Base-by-base conservation (phyloP, 1,140 invertebrate genomes). In the Cephus cinctus region DNA sequence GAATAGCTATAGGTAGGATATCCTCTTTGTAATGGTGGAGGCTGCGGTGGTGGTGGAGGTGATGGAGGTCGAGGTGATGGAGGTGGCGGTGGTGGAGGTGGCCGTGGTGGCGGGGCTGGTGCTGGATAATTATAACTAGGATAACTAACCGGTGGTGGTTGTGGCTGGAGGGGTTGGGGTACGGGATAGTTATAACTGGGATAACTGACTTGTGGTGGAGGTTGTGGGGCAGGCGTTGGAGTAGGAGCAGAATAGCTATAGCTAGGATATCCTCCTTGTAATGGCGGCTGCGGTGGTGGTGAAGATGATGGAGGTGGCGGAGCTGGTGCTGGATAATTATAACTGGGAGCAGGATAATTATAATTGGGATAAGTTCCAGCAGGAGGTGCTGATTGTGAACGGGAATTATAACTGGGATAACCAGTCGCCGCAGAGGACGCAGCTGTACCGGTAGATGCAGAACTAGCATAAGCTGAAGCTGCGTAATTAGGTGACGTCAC, bases 121-220 rank as follows among this genome's bases (percentile, higher is more conserved):
- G 48, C 14, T 4, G 62, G 50, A 46, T 54, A 52, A 43, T 46
- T 54, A 43, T 41, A 41, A 18, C 51, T 50, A 19, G 39, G 44
- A 36, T 34, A 44, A 45, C 43, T 47, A 41, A 11, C 16, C 21
- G 46, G 48, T 23, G 52, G 45, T 20, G 40, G 50, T 2, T 47
- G 43, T 0, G 39, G 31, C 30, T 41, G 48, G 5, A 44, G 47
- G 6, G 52, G 54, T 2, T 44, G 44, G 15, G 39, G 39, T 5
- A 8, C 5, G 22, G 39, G 39, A 18, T 19, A 23, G 22, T 19
- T 19, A 4, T 19, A 23, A 5, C 15, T 15, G 9, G 34, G 34
- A 36, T 36, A 36, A 15, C 12, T 36, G 30, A n/a, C n/a, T 16
- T 8, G 35, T 16, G 15, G n/a, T n/a, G n/a, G n/a, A n/a, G n/a